A percentile compares a stretch with the other conserved stretches of the same genome.
These are phyloP conservation scores for Alethe castanea DNA, from an alignment of 2,113 vertebrate genomes.

Conservation along the genomic window DNA sequence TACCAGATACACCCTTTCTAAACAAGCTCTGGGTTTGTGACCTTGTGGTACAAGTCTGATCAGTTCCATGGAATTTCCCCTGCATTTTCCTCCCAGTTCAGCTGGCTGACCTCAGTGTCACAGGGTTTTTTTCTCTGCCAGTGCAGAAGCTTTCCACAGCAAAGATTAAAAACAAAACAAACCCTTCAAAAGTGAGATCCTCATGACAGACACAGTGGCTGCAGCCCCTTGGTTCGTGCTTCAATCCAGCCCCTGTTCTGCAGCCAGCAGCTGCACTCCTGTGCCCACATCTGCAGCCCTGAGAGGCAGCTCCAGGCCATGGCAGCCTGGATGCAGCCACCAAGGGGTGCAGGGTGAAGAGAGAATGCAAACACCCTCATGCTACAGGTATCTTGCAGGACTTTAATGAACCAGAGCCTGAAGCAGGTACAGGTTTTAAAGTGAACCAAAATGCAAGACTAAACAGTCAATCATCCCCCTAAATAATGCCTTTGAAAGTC, in stretches of 20 bases:
- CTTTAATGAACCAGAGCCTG: not conserved
- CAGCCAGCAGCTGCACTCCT: not conserved
- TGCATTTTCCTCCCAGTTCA: not conserved
- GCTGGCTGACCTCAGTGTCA: not conserved
- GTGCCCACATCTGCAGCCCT: not conserved
- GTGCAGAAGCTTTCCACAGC: not conserved
- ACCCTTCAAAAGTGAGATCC: not conserved
- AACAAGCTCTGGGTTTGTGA: not conserved
- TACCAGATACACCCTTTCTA: not conserved
- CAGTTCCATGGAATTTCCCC: not conserved
- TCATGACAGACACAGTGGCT: not conserved
- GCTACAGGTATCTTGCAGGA: not conserved
- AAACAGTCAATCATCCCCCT: not conserved
- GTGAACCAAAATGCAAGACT: not conserved
- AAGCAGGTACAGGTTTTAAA: not conserved
- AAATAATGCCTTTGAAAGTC: not conserved
- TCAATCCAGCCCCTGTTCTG: not conserved
- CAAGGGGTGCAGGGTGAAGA: accelerated
- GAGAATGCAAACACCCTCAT: not conserved
- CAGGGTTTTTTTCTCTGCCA: not conserved
- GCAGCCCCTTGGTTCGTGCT: not conserved
- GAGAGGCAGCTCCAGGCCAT: not conserved
- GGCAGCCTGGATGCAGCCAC: not conserved
- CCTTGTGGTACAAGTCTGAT: not conserved
- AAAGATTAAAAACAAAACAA: not conserved